Conservation (phyloP, 64 coral and sea anemone genomes). For the Montipora sp. region DNA sequence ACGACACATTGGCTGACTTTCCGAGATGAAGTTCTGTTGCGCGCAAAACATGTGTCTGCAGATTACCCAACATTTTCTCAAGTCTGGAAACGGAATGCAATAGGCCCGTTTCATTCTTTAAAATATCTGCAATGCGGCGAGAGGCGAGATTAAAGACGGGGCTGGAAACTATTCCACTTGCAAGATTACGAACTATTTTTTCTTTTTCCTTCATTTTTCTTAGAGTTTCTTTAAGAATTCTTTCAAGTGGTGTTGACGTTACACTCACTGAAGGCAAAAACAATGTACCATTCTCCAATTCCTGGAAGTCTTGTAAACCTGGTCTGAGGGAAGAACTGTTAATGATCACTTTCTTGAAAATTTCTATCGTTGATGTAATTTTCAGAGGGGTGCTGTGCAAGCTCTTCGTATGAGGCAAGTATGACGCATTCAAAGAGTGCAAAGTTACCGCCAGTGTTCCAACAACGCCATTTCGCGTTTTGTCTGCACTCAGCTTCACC, state of each 20-base stretch:
- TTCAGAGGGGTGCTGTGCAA: neutral
- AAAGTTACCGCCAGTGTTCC: too few species aligned
- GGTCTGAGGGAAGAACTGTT: neutral
- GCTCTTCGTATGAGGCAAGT: neutral
- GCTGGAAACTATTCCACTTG: slow-evolving; percentile 38
- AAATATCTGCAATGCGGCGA: neutral
- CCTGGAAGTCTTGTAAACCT: neutral
- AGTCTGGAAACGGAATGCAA: slow-evolving; percentile 19
- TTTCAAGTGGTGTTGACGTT: neutral
- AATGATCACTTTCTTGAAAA: neutral
- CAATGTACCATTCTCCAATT: neutral
- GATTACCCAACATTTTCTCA: slow-evolving; percentile 33
- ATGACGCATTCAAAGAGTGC: neutral
- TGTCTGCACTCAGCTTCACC: too few species aligned
- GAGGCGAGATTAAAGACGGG: slow-evolving; percentile 3
- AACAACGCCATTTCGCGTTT: too few species aligned
- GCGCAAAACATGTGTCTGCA: neutral
- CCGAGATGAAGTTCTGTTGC: neutral
- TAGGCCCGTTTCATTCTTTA: slow-evolving; percentile 36
- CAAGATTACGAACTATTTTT: slow-evolving; percentile 3
- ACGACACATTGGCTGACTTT: neutral
- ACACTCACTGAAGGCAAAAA: neutral
- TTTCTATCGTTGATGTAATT: neutral
- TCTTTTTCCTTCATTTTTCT: neutral
- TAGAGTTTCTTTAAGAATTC: neutral